phyloP scores from a whole-genome alignment of 1,140 invertebrate species.

The Drosophila aff. region DNA sequence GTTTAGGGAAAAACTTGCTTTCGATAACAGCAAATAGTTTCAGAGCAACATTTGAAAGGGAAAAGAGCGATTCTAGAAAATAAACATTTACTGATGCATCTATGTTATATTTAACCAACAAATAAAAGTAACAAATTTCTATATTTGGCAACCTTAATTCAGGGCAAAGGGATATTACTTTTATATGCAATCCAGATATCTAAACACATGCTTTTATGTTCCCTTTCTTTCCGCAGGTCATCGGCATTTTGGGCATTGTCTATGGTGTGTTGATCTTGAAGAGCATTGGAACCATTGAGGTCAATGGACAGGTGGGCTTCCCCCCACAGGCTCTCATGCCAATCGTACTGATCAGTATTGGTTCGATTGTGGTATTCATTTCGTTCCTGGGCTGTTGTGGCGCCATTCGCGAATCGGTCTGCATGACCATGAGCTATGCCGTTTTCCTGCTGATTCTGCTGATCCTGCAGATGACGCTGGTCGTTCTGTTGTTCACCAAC shows the following conservation, averaged over 20 bases:
- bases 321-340: slow-evolving; percentile 86
- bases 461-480: slow-evolving; percentile 88
- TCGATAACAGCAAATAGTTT: background rate
- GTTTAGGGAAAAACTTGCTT: background rate
- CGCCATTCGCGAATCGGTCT: slow-evolving; percentile 92
- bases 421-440: slow-evolving; percentile 92
- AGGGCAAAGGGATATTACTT: too few relatives aligned
- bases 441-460: slow-evolving; percentile 88
- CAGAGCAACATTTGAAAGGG: background rate
- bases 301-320: slow-evolving; percentile 86
- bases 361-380: slow-evolving; percentile 90
- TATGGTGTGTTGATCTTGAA: slow-evolving; percentile 87
- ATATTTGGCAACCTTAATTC: background rate
- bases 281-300: slow-evolving; percentile 85
- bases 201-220: background rate
- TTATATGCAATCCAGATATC: background rate
- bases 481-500: slow-evolving; percentile 87
- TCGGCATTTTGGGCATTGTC: slow-evolving; percentile 87
- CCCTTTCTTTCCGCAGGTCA: slow-evolving; percentile 85
- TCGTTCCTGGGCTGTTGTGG: slow-evolving; percentile 95
- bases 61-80: background rate
- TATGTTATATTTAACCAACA: background rate
- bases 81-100: too few relatives aligned
- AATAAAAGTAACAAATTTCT: background rate
- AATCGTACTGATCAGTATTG: slow-evolving; percentile 89